phyloP scores from a whole-genome alignment of 1,140 invertebrate species.

The Drosophila yakuba region DNA sequence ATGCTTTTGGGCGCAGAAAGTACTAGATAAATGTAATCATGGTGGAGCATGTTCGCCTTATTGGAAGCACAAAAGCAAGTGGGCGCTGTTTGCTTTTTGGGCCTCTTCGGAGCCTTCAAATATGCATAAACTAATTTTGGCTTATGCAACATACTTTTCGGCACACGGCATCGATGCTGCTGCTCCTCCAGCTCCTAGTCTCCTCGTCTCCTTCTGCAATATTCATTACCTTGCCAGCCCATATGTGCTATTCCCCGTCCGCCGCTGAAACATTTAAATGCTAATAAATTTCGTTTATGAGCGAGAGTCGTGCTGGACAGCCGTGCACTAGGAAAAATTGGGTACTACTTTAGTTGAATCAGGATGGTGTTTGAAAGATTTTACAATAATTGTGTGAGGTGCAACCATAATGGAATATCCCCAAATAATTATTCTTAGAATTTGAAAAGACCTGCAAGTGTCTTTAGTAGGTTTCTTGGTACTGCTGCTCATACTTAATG shows the following conservation, averaged over 20 bases:
- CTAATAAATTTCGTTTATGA: constrained; percentile 70
- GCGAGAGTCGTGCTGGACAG: constrained; percentile 45
- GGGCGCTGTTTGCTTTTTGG: constrained; percentile 8
- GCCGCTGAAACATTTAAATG: constrained; percentile 66
- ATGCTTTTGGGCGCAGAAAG: constrained; percentile 36
- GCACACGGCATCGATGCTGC: constrained; percentile 41
- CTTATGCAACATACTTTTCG: constrained; percentile 65
- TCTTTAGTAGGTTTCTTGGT: no score
- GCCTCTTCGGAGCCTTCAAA: constrained; percentile 43
- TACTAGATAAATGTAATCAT: constrained; percentile 47
- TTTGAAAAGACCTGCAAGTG: no score
- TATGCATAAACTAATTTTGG: constrained; percentile 70
- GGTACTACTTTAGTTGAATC: no score
- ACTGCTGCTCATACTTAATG: no score
- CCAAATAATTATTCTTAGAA: no score
- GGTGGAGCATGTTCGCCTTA: constrained; percentile 19
- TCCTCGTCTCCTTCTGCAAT: constrained; percentile 44
- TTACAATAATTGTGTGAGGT: no score
- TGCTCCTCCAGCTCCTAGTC: neutral
- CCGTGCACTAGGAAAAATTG: constrained; percentile 12
- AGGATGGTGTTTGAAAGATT: no score
- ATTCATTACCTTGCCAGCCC: constrained; percentile 61
- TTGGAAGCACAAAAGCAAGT: constrained; percentile 40
- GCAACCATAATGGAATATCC: neutral
- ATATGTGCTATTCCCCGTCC: constrained; percentile 40